Conservation (phyloP, 30 jellyfish, hydroid and myxozoan genomes). For the Aurelia coerulea region DNA sequence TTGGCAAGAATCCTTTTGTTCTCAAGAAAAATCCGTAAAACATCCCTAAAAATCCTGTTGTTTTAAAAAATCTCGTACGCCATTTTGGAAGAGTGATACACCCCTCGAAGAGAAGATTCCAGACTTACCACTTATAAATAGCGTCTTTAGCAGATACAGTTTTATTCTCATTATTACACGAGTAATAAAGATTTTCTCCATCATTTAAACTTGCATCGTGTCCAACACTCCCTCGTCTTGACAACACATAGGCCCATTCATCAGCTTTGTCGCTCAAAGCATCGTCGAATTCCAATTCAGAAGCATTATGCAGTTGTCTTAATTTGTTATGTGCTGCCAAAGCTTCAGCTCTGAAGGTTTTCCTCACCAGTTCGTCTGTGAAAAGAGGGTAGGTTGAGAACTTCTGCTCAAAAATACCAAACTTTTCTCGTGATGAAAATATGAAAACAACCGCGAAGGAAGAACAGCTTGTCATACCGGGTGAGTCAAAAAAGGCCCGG, state of each 20-base stretch:
- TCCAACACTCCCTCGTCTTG: constrained; percentile 72
- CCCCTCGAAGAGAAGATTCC: too few relatives aligned
- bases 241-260: constrained; percentile 76
- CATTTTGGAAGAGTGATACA: too few relatives aligned
- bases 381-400: neutral
- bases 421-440: too few relatives aligned
- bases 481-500: too few relatives aligned
- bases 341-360: constrained; percentile 33
- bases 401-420: neutral
- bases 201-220: constrained; percentile 50
- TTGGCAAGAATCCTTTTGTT: too few relatives aligned
- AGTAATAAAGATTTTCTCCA: constrained; percentile 78
- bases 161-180: constrained; percentile 52
- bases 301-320: constrained; percentile 67
- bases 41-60: too few relatives aligned
- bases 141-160: constrained; percentile 70
- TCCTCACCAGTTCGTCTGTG: constrained; percentile 43
- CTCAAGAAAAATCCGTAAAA: too few relatives aligned
- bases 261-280: constrained; percentile 61
- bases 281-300: constrained; percentile 56
- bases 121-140: constrained; percentile 63
- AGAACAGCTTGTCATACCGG: too few relatives aligned
- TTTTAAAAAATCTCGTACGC: too few relatives aligned
- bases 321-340: constrained; percentile 57
- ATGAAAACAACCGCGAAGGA: too few relatives aligned